These are phyloP conservation scores for Teleogryllus oceanicus DNA, from an alignment of 2,888 invertebrate genomes.

Conservation along the genomic window DNA sequence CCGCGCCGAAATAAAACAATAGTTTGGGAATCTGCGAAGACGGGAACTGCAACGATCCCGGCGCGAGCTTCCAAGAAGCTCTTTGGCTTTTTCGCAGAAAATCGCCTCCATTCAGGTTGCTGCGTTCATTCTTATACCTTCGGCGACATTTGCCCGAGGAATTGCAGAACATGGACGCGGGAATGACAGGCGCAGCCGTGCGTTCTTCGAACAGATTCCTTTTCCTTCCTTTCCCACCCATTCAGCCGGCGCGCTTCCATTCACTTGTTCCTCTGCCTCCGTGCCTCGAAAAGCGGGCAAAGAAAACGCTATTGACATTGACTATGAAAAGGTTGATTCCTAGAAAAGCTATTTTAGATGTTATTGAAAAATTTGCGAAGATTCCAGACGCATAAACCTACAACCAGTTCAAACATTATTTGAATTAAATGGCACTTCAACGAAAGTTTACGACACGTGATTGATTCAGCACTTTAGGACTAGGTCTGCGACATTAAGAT, in stretches of 20 bases:
- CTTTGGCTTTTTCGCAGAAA: not conserved
- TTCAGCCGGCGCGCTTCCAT: not conserved
- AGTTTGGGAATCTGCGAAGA: conserved; percentile 8
- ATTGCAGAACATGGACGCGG: not conserved
- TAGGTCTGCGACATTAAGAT: too few relatives aligned
- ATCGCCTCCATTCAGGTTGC: not conserved
- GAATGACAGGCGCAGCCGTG: not conserved
- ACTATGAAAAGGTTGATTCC: too few relatives aligned
- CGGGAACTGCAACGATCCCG: not conserved
- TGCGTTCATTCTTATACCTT: not conserved
- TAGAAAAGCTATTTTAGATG: too few relatives aligned
- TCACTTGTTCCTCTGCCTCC: not conserved
- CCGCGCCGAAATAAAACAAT: not conserved
- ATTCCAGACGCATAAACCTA: too few relatives aligned
- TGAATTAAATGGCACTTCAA: too few relatives aligned
- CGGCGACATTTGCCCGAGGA: conserved; percentile 6
- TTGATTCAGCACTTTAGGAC: too few relatives aligned
- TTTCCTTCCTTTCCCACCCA: not conserved
- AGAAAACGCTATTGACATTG: too few relatives aligned
- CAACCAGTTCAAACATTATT: too few relatives aligned
- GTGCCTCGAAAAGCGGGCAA: too few relatives aligned
- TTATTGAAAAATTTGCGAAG: too few relatives aligned
- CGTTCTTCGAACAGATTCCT: not conserved
- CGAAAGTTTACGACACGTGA: too few relatives aligned
- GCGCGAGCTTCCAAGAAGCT: not conserved